Conservation (phyloP, 2,888 invertebrate genomes). For the Drosophila colorata region DNA sequence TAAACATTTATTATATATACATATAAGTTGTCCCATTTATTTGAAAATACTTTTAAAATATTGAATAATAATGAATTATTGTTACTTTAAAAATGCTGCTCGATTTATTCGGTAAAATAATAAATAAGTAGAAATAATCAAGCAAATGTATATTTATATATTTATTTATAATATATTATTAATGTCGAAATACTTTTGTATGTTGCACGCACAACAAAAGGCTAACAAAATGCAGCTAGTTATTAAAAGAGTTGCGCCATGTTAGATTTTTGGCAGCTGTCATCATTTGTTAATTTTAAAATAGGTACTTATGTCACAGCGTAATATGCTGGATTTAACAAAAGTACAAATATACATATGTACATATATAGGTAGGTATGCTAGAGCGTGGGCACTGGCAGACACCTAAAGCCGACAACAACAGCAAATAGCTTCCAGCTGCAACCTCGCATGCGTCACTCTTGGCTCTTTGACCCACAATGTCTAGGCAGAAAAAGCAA, state of each 20-base stretch:
- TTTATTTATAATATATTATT: too few relatives aligned
- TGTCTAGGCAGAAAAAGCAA: conserved; percentile 45
- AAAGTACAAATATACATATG: background rate
- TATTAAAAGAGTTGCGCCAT: conserved; percentile 31
- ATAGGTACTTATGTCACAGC: conserved; percentile 7
- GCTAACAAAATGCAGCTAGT: conserved; percentile 37
- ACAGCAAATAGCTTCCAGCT: conserved; percentile 34
- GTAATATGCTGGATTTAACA: background rate
- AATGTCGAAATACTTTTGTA: too few relatives aligned
- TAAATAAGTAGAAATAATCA: too few relatives aligned
- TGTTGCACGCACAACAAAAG: conserved; percentile 15
- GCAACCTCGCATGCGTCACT: conserved; percentile 63
- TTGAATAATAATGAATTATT: too few relatives aligned
- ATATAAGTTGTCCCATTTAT: too few relatives aligned
- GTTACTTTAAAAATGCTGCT: too few relatives aligned
- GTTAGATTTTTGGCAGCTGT: conserved; percentile 33
- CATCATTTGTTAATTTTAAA: conserved; percentile 14
- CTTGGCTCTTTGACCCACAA: conserved; percentile 68
- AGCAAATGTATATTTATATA: too few relatives aligned
- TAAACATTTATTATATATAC: too few relatives aligned
- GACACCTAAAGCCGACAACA: conserved; percentile 18
- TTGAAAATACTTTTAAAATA: too few relatives aligned
- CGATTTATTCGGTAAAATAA: too few relatives aligned
- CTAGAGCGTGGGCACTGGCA: conserved; percentile 29
- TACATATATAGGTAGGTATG: background rate